A percentile compares a stretch with the other conserved stretches of the same genome.
phyloP scores from a whole-genome alignment of 2,797 vertebrate species.

The Sebastes itinus region DNA sequence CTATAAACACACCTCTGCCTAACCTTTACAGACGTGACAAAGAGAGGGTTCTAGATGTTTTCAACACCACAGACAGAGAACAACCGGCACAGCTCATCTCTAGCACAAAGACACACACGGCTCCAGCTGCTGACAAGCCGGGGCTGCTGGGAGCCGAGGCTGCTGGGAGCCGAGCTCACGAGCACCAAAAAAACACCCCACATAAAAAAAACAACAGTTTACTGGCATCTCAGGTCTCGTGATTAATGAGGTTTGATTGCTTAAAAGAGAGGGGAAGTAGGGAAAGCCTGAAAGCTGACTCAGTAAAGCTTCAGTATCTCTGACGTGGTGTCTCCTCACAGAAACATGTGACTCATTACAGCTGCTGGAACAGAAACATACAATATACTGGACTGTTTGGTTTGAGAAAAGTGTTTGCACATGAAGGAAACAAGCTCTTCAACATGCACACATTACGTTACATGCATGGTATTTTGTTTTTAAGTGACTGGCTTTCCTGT shows the following conservation, averaged over 20 bases:
- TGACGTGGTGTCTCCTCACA: background rate
- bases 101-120: conserved; percentile 20
- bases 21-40: conserved; percentile 44
- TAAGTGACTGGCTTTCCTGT: background rate
- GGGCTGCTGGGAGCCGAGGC: no score
- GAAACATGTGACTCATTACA: conserved; percentile 1
- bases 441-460: background rate
- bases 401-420: no score
- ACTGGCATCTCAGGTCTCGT: background rate
- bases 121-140: background rate
- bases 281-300: conserved; percentile 3
- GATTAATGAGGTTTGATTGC: background rate
- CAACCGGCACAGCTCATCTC: conserved; percentile 4
- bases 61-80: conserved; percentile 25
- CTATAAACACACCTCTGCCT: background rate
- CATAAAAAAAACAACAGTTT: no score
- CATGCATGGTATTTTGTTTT: background rate
- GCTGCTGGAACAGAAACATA: background rate
- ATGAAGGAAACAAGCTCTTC: background rate
- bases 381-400: background rate
- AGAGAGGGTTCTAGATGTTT: conserved; percentile 57
- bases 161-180: background rate
- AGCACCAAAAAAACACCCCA: background rate
- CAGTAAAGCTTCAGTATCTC: background rate
- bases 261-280: conserved; percentile 34